Base-by-base conservation (phyloP, 2,797 vertebrate species). In the Trematomus bernacchii region DNA sequence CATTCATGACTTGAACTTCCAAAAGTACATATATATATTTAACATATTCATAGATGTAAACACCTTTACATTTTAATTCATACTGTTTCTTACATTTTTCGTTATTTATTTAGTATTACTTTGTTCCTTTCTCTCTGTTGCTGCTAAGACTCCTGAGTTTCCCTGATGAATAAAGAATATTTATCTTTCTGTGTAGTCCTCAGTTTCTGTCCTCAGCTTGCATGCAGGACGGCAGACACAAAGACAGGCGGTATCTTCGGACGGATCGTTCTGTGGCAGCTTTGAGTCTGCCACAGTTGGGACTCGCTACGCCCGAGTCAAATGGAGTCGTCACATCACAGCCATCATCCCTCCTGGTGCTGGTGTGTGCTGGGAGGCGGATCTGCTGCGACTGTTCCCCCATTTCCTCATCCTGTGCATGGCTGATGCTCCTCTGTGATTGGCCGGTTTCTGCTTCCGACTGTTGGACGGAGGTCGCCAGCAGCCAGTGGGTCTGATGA, bases 141-240 rank as follows among this genome's bases (percentile, higher is more conserved):
- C 8, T 3, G 60, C 9, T 16, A 40, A 2, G 6, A n/a, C 4
- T 27, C 23, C 23, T 3, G 23, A 27, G 2, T 65, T 43, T 21
- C 13, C 19, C 19, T 12, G 44, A 23, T 6, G 44, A 63, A n/a
- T 42, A 7, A 43, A 7, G 3, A 12, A 27, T 7, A 27, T 27
- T 3, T 27, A 27, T 27, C 23, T 27, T 43, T 3, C 46, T 52
- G 40, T 44, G 44, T 15, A 51, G 10, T 18, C 21, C 13, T 89
- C 54, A 86, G 52, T 53, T 21, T 8, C 33, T 12, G 9, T 87
- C 54, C 5, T 81, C 65, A 16, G 70, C 42, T 19, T 81, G 78
- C 19, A 92, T 72, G 23, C 92, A 94, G 3, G 63, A 84, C 11
- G 79, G 84, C 18, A 94, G 78, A 66, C 90, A 92, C 2, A 52